Conservation (phyloP, 2,113 vertebrate species). For the Neotoma lepida region DNA sequence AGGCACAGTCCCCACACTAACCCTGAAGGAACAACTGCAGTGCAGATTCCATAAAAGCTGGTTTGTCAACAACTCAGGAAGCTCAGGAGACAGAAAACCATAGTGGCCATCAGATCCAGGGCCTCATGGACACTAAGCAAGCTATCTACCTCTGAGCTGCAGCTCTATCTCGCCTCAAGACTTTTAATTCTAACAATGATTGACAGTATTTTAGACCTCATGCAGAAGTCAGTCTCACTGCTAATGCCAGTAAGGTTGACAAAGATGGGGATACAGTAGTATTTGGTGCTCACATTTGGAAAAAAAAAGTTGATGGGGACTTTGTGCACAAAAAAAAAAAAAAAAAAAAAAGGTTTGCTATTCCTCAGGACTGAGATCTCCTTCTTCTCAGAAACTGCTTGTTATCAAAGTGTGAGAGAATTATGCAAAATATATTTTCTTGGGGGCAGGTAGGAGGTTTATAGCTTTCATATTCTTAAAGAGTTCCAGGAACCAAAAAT, state of each 20-base stretch:
- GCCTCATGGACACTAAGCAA: neutral
- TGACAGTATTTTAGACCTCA: neutral
- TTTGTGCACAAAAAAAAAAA: neutral
- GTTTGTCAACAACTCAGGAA: neutral
- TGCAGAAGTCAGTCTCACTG: neutral
- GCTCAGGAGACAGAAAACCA: neutral
- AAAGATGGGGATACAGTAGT: neutral
- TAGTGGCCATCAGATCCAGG: neutral
- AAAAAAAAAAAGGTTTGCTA: neutral
- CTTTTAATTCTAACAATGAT: neutral
- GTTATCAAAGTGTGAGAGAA: neutral
- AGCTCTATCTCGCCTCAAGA: too few species aligned
- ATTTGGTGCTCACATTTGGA: too few species aligned
- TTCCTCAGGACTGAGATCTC: neutral
- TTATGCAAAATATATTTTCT: neutral
- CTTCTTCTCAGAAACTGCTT: neutral
- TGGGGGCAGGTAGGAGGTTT: neutral
- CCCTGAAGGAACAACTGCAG: neutral
- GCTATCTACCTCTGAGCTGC: neutral
- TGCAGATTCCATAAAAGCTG: neutral
- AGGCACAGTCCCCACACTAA: neutral
- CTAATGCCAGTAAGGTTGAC: neutral
- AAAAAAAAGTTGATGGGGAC: neutral
- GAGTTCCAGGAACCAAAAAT: slow-evolving; percentile 35
- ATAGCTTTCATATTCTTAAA: slow-evolving; percentile 46